Conservation (phyloP, 30 jellyfish, hydroid and myxozoan genomes). For the Aurelia sp. region DNA sequence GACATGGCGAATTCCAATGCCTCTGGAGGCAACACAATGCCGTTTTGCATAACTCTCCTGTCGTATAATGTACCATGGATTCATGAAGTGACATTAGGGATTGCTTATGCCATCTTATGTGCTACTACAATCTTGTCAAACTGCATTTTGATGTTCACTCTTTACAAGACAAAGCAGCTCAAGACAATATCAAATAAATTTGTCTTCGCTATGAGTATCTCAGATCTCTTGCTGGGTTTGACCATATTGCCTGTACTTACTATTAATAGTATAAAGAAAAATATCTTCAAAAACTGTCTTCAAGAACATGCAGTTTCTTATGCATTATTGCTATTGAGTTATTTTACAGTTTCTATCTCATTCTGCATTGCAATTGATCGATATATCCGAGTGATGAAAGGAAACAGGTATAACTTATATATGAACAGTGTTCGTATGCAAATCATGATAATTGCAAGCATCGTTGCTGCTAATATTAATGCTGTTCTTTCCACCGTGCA, state of each 20-base stretch:
- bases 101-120: not conserved
- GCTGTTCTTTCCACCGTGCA: not conserved
- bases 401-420: constrained; percentile 30
- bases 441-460: constrained; percentile 17
- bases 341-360: constrained; percentile 45
- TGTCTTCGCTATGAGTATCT: constrained; percentile 38
- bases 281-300: constrained; percentile 8
- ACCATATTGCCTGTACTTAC: constrained; percentile 25
- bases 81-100: too few relatives aligned
- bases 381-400: constrained; percentile 40
- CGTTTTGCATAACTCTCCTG: too few relatives aligned
- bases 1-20: too few relatives aligned
- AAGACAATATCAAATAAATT: constrained; percentile 45
- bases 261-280: not conserved
- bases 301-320: constrained; percentile 19
- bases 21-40: too few relatives aligned
- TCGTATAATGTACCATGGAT: too few relatives aligned
- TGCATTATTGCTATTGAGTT: constrained; percentile 20
- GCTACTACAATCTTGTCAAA: constrained; percentile 4
- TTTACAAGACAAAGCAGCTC: constrained; percentile 56
- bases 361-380: constrained; percentile 32
- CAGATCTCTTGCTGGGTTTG: constrained; percentile 54
- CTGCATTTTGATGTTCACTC: constrained; percentile 33
- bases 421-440: constrained; percentile 51
- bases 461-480: constrained; percentile 10